Percentiles rank a stretch among this genome's conserved stretches.
These are phyloP conservation scores for Solen grandis DNA, from an alignment of 1,140 invertebrate genomes.

Conservation along the genomic window DNA sequence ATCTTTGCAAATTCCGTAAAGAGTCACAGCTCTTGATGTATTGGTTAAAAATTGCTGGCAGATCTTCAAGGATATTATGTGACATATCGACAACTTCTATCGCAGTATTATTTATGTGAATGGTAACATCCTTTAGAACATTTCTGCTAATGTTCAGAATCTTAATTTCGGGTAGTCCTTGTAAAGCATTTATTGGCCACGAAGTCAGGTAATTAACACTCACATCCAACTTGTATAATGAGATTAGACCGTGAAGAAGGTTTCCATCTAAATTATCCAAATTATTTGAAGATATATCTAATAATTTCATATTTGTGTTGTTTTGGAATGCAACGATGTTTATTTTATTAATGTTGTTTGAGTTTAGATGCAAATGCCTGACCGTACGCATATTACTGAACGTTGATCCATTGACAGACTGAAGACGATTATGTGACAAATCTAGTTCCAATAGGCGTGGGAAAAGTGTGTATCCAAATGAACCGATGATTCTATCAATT, in stretches of 20 bases:
- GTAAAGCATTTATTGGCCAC: slow-evolving; percentile 10
- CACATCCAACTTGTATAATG: neutral
- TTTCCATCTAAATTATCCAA: too few relatives aligned
- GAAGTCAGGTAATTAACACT: neutral
- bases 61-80: neutral
- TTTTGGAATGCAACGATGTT: neutral
- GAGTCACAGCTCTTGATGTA: neutral
- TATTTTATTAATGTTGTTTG: slow-evolving; percentile 17
- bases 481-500: neutral
- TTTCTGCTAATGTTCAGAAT: slow-evolving; percentile 8
- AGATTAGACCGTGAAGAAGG: neutral
- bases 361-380: neutral
- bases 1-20: slow-evolving; percentile 4
- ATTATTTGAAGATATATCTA: too few relatives aligned
- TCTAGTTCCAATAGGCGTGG: neutral
- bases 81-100: neutral
- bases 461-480: neutral
- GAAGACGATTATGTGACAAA: slow-evolving; percentile 3
- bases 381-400: slow-evolving; percentile 5
- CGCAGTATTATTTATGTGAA: neutral
- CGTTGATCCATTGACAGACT: neutral
- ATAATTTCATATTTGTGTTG: too few relatives aligned
- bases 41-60: slow-evolving; percentile 7
- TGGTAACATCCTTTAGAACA: neutral
- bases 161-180: neutral